Percentiles rank a stretch among this genome's conserved stretches.
phyloP scores from a whole-genome alignment of 2,113 vertebrate species.

The Phalacrocorax brasilianus region DNA sequence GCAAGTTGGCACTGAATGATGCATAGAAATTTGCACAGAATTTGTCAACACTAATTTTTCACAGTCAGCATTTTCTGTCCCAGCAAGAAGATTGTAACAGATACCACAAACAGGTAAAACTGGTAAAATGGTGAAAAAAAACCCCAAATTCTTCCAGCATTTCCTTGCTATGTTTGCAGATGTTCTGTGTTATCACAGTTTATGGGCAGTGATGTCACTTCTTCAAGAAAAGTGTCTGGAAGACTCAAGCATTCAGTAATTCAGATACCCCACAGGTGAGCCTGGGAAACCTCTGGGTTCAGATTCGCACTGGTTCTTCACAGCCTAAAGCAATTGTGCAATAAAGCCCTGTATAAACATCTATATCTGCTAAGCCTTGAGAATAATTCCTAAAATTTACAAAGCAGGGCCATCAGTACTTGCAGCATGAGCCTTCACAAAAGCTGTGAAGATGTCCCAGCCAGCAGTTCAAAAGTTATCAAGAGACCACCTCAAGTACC shows the following conservation, averaged over 20 bases:
- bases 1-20: neutral
- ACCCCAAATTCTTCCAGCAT: neutral
- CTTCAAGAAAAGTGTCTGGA: neutral
- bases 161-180: neutral
- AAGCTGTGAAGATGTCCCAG: neutral
- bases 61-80: neutral
- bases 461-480: neutral
- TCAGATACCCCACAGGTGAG: neutral
- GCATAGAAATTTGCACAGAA: slow-evolving; percentile 13
- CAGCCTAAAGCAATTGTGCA: neutral
- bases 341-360: neutral
- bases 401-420: neutral
- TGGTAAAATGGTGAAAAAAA: neutral
- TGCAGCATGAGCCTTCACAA: neutral
- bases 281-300: neutral
- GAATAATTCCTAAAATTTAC: neutral
- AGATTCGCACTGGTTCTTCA: neutral
- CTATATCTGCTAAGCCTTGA: neutral
- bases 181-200: neutral
- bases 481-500: neutral
- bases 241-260: neutral
- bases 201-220: neutral
- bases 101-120: neutral
- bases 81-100: neutral
- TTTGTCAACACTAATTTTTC: slow-evolving; percentile 47